Evolutionary conservation across 2,113 vertebrate species (phyloP), one percentile per base, ranked within the genome.

Genomic region (Glaucomys volans): DNA sequence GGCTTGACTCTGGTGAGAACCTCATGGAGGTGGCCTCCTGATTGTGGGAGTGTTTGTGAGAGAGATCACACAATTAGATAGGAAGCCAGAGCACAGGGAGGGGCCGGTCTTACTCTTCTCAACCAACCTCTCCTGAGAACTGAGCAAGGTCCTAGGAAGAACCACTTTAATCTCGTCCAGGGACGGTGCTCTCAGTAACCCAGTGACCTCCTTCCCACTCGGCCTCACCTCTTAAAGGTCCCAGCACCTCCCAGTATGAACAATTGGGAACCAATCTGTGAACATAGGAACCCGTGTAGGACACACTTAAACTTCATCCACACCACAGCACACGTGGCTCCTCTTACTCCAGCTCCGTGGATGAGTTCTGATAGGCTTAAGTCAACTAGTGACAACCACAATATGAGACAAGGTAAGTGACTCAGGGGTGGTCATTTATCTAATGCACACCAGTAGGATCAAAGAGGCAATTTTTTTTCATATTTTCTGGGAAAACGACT

Each of bases 391-490:
- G 54, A 92, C 67, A 50, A 54, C 18, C 26, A 52, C 35, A 37
- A 67, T 92, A 90, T 57, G 72, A 62, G 22, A 16, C 83, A 90
- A 74, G 74, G 35, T 52, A 83, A 57, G 50, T 72, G 62, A 14
- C 2, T 87, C 17, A 50, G 35, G 11, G 50, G 4, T 64, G 26
- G 16, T 57, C 85, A 92, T 26, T 54, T 57, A 54, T 90, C 32
- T 71, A 26, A 90, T 32, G 22, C 3, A 52, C 44, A 8, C 52
- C 54, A 57, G 9, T 87, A 62, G 90, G 8, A 87, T 52, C 59
- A 74, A 72, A 20, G 52, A 92, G 14, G 28, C 22, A n/a, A 69
- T 75, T 22, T 47, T 6, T 47, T 44, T 85, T 50, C 64, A 44
- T 86, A 32, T 0, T 32, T 66, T 62, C 28, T 17, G 52, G 62